Evolutionary conservation across 2,888 invertebrate species (phyloP).

Genomic region (Rotaria sp.): DNA sequence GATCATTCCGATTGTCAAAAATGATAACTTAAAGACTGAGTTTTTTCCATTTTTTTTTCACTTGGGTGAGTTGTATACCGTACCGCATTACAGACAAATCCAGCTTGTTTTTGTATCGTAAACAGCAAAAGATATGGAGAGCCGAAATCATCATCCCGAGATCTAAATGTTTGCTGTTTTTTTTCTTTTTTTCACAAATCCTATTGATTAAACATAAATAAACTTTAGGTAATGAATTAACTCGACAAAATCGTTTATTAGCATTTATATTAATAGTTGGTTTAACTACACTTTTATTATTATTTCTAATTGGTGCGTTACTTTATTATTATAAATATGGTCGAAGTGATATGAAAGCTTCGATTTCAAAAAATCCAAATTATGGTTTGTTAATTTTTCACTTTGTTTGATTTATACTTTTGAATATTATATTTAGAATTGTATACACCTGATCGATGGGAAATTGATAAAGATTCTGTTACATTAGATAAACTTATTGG

Average conservation of each 20-base stretch:
- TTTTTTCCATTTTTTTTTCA: too few species aligned
- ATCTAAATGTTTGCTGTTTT: too few species aligned
- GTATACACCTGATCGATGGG: constrained; percentile 34
- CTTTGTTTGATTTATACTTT: neutral
- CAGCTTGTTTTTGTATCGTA: too few species aligned
- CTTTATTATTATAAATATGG: constrained; percentile 18
- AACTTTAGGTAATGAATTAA: neutral
- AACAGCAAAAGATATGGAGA: too few species aligned
- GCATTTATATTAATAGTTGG: neutral
- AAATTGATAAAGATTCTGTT: constrained; percentile 35
- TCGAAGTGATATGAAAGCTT: neutral
- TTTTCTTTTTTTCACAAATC: too few species aligned
- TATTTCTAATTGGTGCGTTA: neutral
- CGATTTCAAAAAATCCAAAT: constrained; percentile 23
- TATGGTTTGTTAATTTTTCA: neutral
- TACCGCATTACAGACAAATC: too few species aligned
- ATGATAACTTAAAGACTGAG: too few species aligned
- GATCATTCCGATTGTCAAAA: too few species aligned
- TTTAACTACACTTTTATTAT: neutral
- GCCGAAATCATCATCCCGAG: too few species aligned
- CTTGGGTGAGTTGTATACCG: too few species aligned
- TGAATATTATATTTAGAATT: neutral
- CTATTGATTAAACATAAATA: neutral
- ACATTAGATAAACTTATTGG: constrained; percentile 30
- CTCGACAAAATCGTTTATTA: neutral